Base-by-base conservation (phyloP, 2,888 invertebrate genomes). In the Cetonia aurata region DNA sequence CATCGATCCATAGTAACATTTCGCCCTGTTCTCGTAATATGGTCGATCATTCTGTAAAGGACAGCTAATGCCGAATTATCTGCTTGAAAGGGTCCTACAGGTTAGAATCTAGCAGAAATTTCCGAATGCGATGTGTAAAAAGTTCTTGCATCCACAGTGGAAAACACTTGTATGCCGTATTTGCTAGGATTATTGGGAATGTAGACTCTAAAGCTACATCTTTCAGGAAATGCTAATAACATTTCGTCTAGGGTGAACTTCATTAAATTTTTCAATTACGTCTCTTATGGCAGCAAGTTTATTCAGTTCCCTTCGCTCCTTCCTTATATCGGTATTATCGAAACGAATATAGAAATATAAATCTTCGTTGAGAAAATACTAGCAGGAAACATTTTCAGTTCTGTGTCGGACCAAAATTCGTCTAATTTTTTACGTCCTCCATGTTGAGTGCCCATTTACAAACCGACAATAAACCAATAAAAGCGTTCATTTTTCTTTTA, bases 71-170 rank as follows among this genome's bases (percentile, higher is more conserved):
- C 46, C 3, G 3, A 46, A 46, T 46, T 46, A 12, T 46, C 46
- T 13, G 3, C 10, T 12, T 46, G 46, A 46, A 46, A 46, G 13
- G 13, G 46, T 6, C 13, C 46, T 46, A 3, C 10, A 12, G 46
- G 46, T 46, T 46, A 9, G 46, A 9, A 6, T 13, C 46, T 9
- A 46, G 46, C 46, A 46, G 3, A 13, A 9, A 46, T 46, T 9
- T 46, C 46, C 46, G 10, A 46, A 46, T 46, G 13, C 46, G 46
- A 46, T 12, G 46, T 46, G 46, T 46, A 46, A 13, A 46, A 46
- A 3, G 46, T 46, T 46, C 10, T 46, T 46, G 13, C 46, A 46
- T 46, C 46, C 46, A 46, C 13, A 6, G 46, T 46, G 10, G 46
- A 46, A 46, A 46, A 46, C 10, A 46, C 13, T 46, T 46, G 3